Percentiles rank a stretch among this genome's conserved stretches.
These are phyloP conservation scores for Mormyrus iriodes DNA, from an alignment of 2,113 vertebrate genomes.

Conservation along the genomic window DNA sequence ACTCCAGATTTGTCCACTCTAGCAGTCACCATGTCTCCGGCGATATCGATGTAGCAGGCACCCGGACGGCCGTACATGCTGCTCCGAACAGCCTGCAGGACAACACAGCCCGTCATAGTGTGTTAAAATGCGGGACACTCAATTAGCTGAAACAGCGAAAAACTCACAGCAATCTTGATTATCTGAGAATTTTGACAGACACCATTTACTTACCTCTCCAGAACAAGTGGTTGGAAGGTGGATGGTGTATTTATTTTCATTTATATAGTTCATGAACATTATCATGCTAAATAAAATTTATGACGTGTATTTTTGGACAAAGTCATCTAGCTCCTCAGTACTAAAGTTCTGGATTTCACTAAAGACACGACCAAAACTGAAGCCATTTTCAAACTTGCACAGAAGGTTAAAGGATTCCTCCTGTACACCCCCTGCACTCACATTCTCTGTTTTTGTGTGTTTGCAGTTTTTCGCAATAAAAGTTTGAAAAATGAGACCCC, in stretches of 20 bases:
- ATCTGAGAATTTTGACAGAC: background rate
- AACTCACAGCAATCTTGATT: background rate
- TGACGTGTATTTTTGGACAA: background rate
- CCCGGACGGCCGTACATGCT: slow-evolving; percentile 90
- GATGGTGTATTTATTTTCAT: background rate
- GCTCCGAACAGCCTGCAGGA: slow-evolving; percentile 77
- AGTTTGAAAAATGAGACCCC: background rate
- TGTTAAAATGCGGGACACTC: background rate
- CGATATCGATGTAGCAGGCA: slow-evolving; percentile 87
- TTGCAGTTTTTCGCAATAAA: background rate
- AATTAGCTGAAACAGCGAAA: background rate
- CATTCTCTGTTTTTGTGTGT: background rate
- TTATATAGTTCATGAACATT: background rate
- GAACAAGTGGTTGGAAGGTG: background rate
- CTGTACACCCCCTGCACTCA: too few relatives aligned
- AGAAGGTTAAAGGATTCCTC: background rate
- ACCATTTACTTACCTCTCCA: background rate
- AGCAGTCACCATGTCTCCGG: slow-evolving; percentile 83
- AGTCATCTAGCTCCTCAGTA: background rate
- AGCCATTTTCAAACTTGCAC: background rate
- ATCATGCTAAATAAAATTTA: background rate
- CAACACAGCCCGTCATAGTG: background rate
- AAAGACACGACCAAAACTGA: background rate
- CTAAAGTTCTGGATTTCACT: background rate
- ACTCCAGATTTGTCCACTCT: slow-evolving; percentile 67